Percentiles rank a stretch among this genome's conserved stretches.
phyloP scores from a whole-genome alignment of 1,140 invertebrate species.

The Heterodera schachtii region DNA sequence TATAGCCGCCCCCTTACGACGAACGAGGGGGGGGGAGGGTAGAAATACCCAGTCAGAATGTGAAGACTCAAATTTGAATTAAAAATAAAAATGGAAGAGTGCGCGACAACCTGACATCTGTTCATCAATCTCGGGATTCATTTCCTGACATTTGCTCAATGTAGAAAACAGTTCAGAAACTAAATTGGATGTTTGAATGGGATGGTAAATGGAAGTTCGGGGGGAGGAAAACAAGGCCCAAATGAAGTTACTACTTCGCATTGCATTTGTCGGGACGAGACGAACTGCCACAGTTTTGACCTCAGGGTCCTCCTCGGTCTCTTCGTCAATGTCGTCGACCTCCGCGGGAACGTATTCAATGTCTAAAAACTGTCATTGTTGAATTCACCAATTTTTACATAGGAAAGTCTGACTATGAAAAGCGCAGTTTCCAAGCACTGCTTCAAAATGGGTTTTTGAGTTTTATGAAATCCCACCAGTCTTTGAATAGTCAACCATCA shows the following conservation, averaged over 20 bases:
- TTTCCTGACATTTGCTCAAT: background rate
- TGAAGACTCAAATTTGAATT: too few species aligned
- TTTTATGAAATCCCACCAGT: background rate
- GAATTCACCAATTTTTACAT: too few species aligned
- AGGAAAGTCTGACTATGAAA: too few species aligned
- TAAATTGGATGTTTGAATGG: background rate
- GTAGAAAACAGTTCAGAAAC: background rate
- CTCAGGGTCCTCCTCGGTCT: constrained; percentile 33
- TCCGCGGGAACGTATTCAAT: constrained; percentile 38
- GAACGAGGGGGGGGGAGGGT: too few species aligned
- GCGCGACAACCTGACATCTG: background rate
- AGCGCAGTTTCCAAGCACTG: too few species aligned
- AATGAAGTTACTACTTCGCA: constrained; percentile 20
- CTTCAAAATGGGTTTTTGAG: too few species aligned
- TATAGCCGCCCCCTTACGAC: too few species aligned
- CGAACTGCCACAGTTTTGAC: constrained; percentile 36
- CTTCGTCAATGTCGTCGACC: constrained; percentile 28
- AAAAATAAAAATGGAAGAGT: background rate
- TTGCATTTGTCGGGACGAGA: constrained; percentile 31
- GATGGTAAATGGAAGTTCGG: too few species aligned
- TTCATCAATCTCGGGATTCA: background rate
- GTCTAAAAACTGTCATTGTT: background rate
- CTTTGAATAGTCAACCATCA: constrained; percentile 35
- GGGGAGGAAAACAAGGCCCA: too few species aligned
- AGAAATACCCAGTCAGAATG: too few species aligned